A percentile compares a stretch with the other conserved stretches of the same genome.
These are phyloP conservation scores for Symphodus melops DNA, from an alignment of 2,113 vertebrate genomes.

Conservation along the genomic window DNA sequence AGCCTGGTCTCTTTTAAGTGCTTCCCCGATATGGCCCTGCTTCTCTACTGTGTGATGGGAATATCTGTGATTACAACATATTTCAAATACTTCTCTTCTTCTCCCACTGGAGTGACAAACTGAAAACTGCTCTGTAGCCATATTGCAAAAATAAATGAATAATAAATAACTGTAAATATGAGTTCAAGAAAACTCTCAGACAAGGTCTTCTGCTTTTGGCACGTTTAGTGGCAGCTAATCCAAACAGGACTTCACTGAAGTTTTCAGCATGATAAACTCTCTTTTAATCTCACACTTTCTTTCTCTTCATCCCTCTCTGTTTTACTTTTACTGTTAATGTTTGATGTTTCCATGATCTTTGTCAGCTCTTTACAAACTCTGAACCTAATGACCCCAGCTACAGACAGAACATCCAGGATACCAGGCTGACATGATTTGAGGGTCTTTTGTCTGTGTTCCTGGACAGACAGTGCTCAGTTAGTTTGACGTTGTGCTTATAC, in stretches of 20 bases:
- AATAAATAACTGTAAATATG: no score
- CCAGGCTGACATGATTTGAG: background rate
- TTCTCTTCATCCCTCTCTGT: background rate
- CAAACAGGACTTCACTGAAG: background rate
- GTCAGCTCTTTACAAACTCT: background rate
- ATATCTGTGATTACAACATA: conserved; percentile 24
- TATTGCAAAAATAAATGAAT: background rate
- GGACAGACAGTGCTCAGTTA: background rate
- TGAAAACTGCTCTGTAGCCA: background rate
- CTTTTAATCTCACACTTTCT: background rate
- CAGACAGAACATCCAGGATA: conserved; percentile 25
- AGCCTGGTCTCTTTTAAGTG: conserved; percentile 14
- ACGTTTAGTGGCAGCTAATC: background rate
- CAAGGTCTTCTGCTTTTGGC: background rate
- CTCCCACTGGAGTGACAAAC: background rate
- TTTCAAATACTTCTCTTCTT: conserved; percentile 11
- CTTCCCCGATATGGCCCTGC: conserved; percentile 12
- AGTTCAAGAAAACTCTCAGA: background rate
- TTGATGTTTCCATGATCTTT: conserved; percentile 25
- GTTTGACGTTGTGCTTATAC: background rate
- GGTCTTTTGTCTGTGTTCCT: background rate
- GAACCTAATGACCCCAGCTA: conserved; percentile 18
- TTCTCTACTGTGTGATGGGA: conserved; percentile 6
- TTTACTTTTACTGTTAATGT: conserved; percentile 4
- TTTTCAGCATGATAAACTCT: background rate